Evolutionary conservation across 1,140 invertebrate genomes (phyloP), one percentile per base, ranked within the genome.

Genomic region (Brachionus plicatilis): DNA sequence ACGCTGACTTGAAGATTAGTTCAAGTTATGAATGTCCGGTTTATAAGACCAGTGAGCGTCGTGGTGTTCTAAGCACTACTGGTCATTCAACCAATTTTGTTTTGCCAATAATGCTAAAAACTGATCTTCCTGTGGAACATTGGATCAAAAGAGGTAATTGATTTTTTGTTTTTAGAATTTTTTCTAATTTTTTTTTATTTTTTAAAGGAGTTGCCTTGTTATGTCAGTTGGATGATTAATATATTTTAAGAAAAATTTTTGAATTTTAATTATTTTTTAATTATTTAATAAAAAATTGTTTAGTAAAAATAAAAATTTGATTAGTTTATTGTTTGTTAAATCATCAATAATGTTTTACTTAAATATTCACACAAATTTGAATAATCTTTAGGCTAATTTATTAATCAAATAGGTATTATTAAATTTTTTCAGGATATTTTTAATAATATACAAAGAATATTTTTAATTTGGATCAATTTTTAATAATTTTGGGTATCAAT

Each of bases 1-100:
- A 85, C 70, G 82, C 86, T 0, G 87, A 89, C 3, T 88, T 90
- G 47, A 87, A 89, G 70, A 85, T 85, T 9, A 85, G 87, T 14
- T 86, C 86, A 24, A 86, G 87, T 5, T 96, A 95, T 86, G 91
- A 92, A 84, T 95, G 94, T 87, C 95, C 95, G 0, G 92, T 96
- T 2, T 96, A 96, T 88, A 95, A 95, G 90, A 96, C 95, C 0
- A 94, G 93, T 86, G 94, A 93, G 56, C 91, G 95, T 86, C 91
- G 89, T 80, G 89, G 89, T 41, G 87, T 87, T 4, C 86, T 90
- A 11, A 89, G 88, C 33, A 90, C 89, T 45, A 90, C 89, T 76
- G 89, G 89, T 68, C 89, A 90, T 85, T 90, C 89, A 75, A 90
- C 89, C 83, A 90, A 90, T 86, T 90, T 90, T 85, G 89, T 90